Evolutionary conservation across 1,140 invertebrate species (phyloP).

Genomic region (Lepidurus arcticus): DNA sequence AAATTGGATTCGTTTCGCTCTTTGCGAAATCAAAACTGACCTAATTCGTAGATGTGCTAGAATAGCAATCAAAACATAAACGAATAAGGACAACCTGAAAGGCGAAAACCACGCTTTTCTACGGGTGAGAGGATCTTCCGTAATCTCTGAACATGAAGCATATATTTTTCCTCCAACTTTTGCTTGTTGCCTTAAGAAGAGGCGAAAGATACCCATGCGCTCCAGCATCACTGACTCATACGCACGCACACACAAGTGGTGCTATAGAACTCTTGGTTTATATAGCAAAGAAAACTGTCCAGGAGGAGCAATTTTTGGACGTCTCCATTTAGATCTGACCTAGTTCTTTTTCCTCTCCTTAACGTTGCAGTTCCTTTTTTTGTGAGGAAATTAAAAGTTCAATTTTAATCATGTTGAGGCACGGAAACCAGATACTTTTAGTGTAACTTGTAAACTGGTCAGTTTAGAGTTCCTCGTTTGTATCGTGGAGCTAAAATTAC

Average conservation of each 20-base stretch:
- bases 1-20: not conserved
- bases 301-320: conserved; percentile 8
- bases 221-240: conserved; percentile 7
- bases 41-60: not conserved
- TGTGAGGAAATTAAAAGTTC: not conserved
- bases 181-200: not conserved
- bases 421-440: not conserved
- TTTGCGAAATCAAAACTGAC: not conserved
- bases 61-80: too few relatives aligned
- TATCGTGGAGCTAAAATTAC: not conserved
- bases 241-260: not conserved
- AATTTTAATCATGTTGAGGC: not conserved
- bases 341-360: not conserved
- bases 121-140: too few relatives aligned
- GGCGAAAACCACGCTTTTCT: too few relatives aligned
- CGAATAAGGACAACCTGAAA: too few relatives aligned
- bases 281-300: conserved; percentile 4
- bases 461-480: not conserved
- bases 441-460: not conserved
- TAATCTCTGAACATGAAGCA: too few relatives aligned
- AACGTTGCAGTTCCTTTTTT: not conserved
- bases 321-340: conserved; percentile 11
- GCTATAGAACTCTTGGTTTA: conserved; percentile 2
- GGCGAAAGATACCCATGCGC: not conserved
- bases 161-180: not conserved